These are phyloP conservation scores for Telmatochromis bifrenatus DNA, from an alignment of 2,113 vertebrate genomes.

Conservation along the genomic window DNA sequence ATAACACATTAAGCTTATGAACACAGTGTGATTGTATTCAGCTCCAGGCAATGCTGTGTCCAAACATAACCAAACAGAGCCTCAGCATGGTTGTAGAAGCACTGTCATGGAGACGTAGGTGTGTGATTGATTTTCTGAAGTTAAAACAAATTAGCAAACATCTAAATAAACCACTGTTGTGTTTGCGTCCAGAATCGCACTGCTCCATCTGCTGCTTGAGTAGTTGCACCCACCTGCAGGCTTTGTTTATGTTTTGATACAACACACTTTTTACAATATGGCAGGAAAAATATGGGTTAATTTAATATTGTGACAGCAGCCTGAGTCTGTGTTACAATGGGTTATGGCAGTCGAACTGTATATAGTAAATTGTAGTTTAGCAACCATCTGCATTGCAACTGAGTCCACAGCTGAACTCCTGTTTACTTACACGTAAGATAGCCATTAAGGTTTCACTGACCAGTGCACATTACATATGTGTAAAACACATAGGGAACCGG, in stretches of 20 bases:
- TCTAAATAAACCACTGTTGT: not conserved
- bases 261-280: not conserved
- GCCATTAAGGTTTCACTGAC: not conserved
- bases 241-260: not conserved
- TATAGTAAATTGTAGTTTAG: not conserved
- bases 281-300: not conserved
- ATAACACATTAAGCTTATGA: not conserved
- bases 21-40: not conserved
- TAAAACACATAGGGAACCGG: not conserved
- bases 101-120: not conserved
- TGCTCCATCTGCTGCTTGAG: not conserved
- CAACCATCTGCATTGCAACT: not conserved
- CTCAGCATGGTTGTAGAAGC: not conserved
- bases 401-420: not conserved
- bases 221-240: not conserved
- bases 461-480: not conserved
- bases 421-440: not conserved
- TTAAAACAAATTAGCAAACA: not conserved
- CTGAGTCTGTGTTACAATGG: not conserved
- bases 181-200: not conserved
- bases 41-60: not conserved
- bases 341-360: not conserved
- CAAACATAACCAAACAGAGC: not conserved
- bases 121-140: not conserved
- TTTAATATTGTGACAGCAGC: conserved; percentile 2